A percentile compares a stretch with the other conserved stretches of the same genome.
Conservation (phyloP, 2,113 vertebrate species). For the Natator depressus region DNA sequence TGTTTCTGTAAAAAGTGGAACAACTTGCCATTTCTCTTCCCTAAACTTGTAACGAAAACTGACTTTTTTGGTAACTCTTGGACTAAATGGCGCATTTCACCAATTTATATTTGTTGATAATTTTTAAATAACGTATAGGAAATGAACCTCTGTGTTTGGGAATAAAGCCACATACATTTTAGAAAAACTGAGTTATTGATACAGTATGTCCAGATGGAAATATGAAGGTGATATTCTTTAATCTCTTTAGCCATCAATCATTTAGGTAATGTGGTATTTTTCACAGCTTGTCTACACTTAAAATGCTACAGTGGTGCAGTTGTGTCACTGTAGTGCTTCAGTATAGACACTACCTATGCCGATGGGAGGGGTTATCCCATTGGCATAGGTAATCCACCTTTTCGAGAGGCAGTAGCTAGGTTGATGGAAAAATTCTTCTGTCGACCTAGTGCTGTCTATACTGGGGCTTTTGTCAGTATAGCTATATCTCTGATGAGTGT, state of each 20-base stretch:
- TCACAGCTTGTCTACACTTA: too few relatives aligned
- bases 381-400: too few relatives aligned
- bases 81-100: background rate
- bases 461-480: too few relatives aligned
- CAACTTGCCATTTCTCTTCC: rapidly evolving
- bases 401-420: too few relatives aligned
- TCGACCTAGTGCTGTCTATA: too few relatives aligned
- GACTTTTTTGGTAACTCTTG: background rate
- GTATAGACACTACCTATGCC: too few relatives aligned
- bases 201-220: background rate
- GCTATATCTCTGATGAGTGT: too few relatives aligned
- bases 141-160: background rate
- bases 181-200: conserved; percentile 12
- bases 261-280: background rate
- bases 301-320: too few relatives aligned
- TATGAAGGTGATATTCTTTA: conserved; percentile 37
- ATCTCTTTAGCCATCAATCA: background rate
- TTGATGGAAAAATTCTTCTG: too few relatives aligned
- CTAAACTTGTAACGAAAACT: background rate
- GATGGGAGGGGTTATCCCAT: too few relatives aligned
- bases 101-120: background rate
- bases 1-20: background rate
- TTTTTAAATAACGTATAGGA: background rate
- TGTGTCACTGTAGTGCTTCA: too few relatives aligned
- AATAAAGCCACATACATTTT: background rate